Percentiles rank a stretch among this genome's conserved stretches.
These are phyloP conservation scores for Drosophila conformis DNA, from an alignment of 2,888 invertebrate species.

Conservation along the genomic window DNA sequence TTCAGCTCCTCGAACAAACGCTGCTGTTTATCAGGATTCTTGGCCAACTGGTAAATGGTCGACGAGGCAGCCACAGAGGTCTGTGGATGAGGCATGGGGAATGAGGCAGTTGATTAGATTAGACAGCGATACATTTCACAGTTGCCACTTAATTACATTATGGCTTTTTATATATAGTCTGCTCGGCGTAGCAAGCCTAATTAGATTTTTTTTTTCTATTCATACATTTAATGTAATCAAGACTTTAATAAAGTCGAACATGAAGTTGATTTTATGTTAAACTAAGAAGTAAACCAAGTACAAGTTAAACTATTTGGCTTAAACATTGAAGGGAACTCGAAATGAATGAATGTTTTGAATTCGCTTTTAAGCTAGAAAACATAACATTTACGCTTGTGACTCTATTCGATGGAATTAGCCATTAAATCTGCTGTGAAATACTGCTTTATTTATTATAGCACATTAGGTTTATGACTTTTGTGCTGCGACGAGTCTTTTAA, in stretches of 20 bases:
- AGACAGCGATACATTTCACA: not conserved
- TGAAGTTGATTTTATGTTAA: not conserved
- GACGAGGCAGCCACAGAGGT: conserved; percentile 92
- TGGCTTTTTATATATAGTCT: conserved; percentile 21
- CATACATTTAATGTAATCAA: conserved; percentile 2
- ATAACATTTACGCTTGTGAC: too few relatives aligned
- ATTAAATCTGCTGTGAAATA: not conserved
- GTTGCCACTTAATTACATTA: conserved; percentile 28
- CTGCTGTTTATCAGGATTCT: conserved; percentile 89
- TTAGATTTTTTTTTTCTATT: conserved; percentile 1
- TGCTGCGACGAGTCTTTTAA: not conserved
- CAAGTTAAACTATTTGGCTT: too few relatives aligned
- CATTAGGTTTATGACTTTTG: not conserved
- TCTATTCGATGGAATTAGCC: not conserved
- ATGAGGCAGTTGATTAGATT: not conserved
- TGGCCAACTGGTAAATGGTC: conserved; percentile 90
- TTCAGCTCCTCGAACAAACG: conserved; percentile 88
- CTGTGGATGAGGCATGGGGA: conserved; percentile 70
- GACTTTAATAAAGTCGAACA: not conserved
- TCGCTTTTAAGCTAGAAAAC: too few relatives aligned
- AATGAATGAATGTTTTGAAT: too few relatives aligned
- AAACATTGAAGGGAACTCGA: too few relatives aligned
- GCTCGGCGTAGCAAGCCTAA: not conserved
- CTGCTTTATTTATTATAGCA: not conserved
- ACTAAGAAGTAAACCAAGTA: too few relatives aligned